phyloP scores from a whole-genome alignment of 2,888 invertebrate species.

The Stenichneumon culpator region DNA sequence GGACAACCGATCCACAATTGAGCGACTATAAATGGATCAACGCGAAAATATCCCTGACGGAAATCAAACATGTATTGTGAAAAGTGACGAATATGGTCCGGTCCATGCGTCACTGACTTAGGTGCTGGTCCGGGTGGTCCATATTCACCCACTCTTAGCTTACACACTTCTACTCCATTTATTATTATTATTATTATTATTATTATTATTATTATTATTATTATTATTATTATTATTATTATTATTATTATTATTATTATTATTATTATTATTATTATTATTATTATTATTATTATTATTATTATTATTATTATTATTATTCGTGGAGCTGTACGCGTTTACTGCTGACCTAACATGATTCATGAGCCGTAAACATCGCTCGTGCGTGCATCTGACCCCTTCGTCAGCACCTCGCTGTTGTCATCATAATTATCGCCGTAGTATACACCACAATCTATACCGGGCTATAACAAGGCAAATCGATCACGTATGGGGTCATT shows the following conservation, averaged over 20 bases:
- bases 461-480: background rate
- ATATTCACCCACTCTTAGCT: too few relatives aligned
- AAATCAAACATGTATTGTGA: too few relatives aligned
- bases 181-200: too few relatives aligned
- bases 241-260: background rate
- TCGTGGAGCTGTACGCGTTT: background rate
- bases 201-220: too few relatives aligned
- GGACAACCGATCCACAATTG: slow-evolving; percentile 14
- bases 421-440: slow-evolving; percentile 1
- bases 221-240: background rate
- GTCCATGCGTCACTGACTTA: too few relatives aligned
- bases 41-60: background rate
- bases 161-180: too few relatives aligned
- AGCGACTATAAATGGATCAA: background rate
- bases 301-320: background rate
- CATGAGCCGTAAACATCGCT: slow-evolving; percentile 37
- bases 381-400: slow-evolving; percentile 36
- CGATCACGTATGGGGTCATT: slow-evolving; percentile 21
- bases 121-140: too few relatives aligned
- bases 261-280: background rate
- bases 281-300: slow-evolving; percentile 6
- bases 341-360: slow-evolving; percentile 22
- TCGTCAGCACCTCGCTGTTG: background rate
- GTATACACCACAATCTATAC: background rate
- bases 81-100: too few relatives aligned